Percentiles rank a stretch among this genome's conserved stretches.
Evolutionary conservation across 2,113 vertebrate species (phyloP).

Genomic region (Atrichornis clamosus): DNA sequence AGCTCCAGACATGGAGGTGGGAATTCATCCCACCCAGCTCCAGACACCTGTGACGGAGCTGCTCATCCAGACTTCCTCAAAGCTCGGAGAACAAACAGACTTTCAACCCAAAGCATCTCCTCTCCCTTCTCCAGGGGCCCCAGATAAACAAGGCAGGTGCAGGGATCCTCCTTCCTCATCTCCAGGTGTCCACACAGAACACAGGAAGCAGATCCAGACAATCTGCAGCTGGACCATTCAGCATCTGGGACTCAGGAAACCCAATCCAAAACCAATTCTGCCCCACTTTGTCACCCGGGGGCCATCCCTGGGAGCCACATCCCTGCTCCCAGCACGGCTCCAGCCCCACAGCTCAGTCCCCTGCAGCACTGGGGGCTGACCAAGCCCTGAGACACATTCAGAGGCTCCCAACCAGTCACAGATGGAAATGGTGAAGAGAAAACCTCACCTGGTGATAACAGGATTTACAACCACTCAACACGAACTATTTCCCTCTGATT

Average conservation of each 20-base stretch:
- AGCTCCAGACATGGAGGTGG: not conserved
- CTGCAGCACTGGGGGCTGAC: not conserved
- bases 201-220: not conserved
- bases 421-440: fast-evolving
- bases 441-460: not conserved
- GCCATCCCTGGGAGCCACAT: not conserved
- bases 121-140: not conserved
- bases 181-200: not conserved
- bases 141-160: fast-evolving
- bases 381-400: not conserved
- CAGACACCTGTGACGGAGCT: not conserved
- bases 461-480: not conserved
- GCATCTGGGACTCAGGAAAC: not conserved
- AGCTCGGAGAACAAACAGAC: not conserved
- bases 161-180: not conserved
- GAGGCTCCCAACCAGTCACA: not conserved
- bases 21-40: not conserved
- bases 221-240: not conserved
- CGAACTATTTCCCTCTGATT: not conserved
- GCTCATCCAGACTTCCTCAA: not conserved
- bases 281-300: not conserved
- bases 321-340: not conserved
- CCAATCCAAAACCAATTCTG: not conserved
- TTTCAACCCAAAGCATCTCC: not conserved
- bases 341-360: not conserved